Conservation (phyloP, 2,888 invertebrate species). For the Lordiphosa andalusiaca region DNA sequence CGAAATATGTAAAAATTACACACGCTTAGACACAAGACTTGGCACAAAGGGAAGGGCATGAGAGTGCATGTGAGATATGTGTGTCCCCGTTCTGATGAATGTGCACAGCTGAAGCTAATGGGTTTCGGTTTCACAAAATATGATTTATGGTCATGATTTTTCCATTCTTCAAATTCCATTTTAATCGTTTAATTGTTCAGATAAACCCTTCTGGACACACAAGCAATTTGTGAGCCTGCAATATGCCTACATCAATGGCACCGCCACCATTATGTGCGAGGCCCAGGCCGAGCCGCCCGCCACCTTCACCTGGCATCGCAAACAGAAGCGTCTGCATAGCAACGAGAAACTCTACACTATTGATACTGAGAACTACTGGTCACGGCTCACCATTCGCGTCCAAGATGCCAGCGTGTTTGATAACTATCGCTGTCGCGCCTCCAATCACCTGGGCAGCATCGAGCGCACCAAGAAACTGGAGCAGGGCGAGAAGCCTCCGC, state of each 20-base stretch:
- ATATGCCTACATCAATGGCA: conserved; percentile 81
- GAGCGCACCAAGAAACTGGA: conserved; percentile 81
- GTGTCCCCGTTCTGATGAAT: conserved; percentile 23
- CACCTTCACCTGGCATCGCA: conserved; percentile 82
- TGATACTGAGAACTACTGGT: conserved; percentile 73
- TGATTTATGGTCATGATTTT: conserved; percentile 60
- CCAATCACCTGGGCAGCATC: conserved; percentile 81
- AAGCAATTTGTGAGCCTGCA: conserved; percentile 66
- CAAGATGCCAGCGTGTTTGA: conserved; percentile 79
- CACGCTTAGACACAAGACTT: conserved; percentile 28
- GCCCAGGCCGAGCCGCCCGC: conserved; percentile 82
- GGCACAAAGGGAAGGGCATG: conserved; percentile 12
- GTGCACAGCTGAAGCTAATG: conserved; percentile 59
- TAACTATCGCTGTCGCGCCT: conserved; percentile 82
- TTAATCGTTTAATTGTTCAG: conserved; percentile 41
- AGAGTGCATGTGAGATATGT: conserved; percentile 7
- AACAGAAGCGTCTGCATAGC: conserved; percentile 74
- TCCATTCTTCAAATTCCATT: conserved; percentile 31
- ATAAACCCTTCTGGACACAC: conserved; percentile 78
- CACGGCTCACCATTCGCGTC: conserved; percentile 75
- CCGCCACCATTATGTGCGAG: conserved; percentile 83
- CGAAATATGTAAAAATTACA: conserved; percentile 55
- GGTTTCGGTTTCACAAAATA: conserved; percentile 31
- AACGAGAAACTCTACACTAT: conserved; percentile 74
- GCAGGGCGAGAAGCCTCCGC: conserved; percentile 82